Evolutionary conservation across 2,113 vertebrate species (phyloP), one percentile per base, ranked within the genome.

Genomic region (Gasterosteus nipponicus): DNA sequence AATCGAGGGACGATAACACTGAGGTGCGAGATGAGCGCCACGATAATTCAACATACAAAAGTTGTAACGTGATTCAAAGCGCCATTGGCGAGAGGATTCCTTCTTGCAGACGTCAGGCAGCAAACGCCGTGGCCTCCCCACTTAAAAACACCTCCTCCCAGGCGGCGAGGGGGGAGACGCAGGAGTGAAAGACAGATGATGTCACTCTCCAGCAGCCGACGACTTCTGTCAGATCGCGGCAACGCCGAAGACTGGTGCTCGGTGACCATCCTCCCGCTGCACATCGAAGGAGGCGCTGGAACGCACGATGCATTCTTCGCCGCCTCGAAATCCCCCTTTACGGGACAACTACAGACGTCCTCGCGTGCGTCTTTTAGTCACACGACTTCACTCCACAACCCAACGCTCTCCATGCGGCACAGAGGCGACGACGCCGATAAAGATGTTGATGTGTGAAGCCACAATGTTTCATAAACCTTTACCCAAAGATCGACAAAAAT

Each of bases 241-340:
- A 60, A n/a, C 9, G 10, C 9, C n/a, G 51, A 67, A 66, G 60
- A 57, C 61, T 41, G 10, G 44, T 58, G 62, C 65, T 67, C 78
- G 78, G 70, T 81, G 75, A 87, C 81, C 81, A 22, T 75, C 33
- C 14, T 81, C 41, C 66, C 65, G 59, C 33, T 12, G 22, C 22
- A n/a, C 72, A 63, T 79, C 78, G 79, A 69, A 79, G 47, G n/a
- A 10, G 58, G 39, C 53, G n/a, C 38, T 22, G 14, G 69, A 47
- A 33, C 70, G 57, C 46, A 22, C 39, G 15, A 19, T 69, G 38
- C 19, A 16, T 62, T 84, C 61, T 76, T 68, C 22, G 22, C 22
- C 22, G 22, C 22, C 22, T 26, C 22, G 1, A 26, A 26, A 26
- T 26, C 22, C 4, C 10, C 41, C 51, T 65, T 31, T 1, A 57